A percentile compares a stretch with the other conserved stretches of the same genome.
Conservation (phyloP, 64 coral and sea anemone genomes). For the Platygyra sinensis region DNA sequence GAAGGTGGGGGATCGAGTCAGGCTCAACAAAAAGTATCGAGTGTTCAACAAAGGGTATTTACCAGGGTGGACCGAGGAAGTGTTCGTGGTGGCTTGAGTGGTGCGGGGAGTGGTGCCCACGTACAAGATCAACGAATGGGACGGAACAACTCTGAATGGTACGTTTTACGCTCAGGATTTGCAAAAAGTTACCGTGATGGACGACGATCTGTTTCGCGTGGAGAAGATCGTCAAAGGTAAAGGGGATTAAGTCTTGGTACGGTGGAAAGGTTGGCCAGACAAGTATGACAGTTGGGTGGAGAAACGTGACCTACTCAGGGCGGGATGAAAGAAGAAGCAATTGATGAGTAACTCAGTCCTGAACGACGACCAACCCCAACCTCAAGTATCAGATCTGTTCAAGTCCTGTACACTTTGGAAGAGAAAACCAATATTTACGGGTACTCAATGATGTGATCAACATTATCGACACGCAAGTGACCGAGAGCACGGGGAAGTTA, state of each 20-base stretch:
- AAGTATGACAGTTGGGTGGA: background rate
- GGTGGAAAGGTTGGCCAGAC: too few relatives aligned
- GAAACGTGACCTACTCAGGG: background rate
- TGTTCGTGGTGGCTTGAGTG: conserved; percentile 32
- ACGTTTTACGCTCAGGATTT: conserved; percentile 23
- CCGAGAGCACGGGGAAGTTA: too few relatives aligned
- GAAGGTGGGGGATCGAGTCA: conserved; percentile 22
- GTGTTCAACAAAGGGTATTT: conserved; percentile 55
- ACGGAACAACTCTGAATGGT: conserved; percentile 38
- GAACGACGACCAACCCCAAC: background rate
- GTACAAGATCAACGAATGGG: conserved; percentile 54
- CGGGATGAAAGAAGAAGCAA: background rate
- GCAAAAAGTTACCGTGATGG: too few relatives aligned
- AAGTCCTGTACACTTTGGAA: too few relatives aligned
- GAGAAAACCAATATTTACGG: too few relatives aligned
- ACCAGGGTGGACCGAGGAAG: conserved; percentile 60
- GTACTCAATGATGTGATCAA: too few relatives aligned
- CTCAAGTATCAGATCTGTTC: too few relatives aligned
- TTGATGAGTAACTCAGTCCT: background rate
- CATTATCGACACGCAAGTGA: too few relatives aligned
- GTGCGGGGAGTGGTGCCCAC: background rate
- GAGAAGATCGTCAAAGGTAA: too few relatives aligned
- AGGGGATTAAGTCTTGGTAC: too few relatives aligned
- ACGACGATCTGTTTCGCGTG: too few relatives aligned
- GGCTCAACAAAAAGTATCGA: conserved; percentile 19